These are phyloP conservation scores for Limnephilus marmoratus DNA, from an alignment of 2,888 invertebrate genomes.

Conservation along the genomic window DNA sequence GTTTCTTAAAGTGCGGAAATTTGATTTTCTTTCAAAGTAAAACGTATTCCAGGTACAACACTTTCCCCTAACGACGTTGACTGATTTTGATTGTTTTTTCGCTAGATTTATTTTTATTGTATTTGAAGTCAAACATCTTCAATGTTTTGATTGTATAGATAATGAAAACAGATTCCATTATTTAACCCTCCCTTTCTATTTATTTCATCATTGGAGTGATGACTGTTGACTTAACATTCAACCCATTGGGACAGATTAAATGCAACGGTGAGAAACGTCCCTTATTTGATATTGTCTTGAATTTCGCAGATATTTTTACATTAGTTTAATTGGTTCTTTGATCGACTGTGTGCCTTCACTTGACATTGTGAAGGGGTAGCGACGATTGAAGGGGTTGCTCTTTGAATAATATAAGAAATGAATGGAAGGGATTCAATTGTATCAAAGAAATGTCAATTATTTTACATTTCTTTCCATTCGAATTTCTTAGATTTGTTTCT, in stretches of 20 bases:
- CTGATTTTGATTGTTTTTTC: background rate
- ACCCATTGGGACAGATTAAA: background rate
- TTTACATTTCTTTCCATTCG: background rate
- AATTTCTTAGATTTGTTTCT: background rate
- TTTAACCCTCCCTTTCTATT: background rate
- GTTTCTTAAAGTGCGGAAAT: no score
- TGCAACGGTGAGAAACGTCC: slow-evolving; percentile 13
- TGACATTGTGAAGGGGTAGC: background rate
- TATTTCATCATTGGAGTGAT: background rate
- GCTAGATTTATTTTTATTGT: background rate
- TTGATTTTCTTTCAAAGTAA: no score
- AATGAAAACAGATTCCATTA: background rate
- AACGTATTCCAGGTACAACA: no score
- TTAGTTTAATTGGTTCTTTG: background rate
- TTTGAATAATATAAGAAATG: background rate
- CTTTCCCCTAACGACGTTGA: background rate
- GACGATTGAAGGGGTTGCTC: background rate
- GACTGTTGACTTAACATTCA: slow-evolving; percentile 11
- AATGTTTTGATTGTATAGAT: background rate
- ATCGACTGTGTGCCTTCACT: background rate
- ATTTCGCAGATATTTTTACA: background rate
- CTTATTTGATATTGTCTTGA: slow-evolving; percentile 12
- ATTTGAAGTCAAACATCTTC: no score
- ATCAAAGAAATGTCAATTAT: background rate
- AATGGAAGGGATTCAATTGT: background rate